phyloP scores from a whole-genome alignment of 2,113 vertebrate genomes.

The Phoxinus phoxinus region DNA sequence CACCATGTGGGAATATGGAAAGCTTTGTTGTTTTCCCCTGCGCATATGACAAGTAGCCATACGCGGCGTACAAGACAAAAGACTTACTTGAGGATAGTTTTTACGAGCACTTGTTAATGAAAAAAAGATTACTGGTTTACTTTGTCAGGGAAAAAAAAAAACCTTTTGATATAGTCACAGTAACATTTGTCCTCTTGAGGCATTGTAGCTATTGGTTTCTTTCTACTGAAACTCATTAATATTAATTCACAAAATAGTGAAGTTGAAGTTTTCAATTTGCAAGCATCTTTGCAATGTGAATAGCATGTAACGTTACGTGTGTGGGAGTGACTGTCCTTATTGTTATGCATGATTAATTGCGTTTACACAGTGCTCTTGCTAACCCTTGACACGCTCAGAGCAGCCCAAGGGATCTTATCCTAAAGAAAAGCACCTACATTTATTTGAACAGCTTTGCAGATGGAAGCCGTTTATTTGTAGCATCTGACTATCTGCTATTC shows the following conservation, averaged over 20 bases:
- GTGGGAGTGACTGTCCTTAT: slow-evolving; percentile 28
- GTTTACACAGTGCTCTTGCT: slow-evolving; percentile 1
- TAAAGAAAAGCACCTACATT: slow-evolving; percentile 4
- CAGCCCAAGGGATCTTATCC: slow-evolving; percentile 23
- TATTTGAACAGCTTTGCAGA: neutral
- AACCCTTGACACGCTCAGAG: neutral
- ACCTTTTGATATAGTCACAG: neutral
- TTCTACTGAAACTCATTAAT: neutral
- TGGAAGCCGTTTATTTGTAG: slow-evolving; percentile 7
- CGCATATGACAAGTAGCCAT: neutral
- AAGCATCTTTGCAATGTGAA: slow-evolving; percentile 3
- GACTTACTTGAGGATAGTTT: neutral
- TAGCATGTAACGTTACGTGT: neutral
- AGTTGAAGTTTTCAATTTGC: neutral
- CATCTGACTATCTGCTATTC: slow-evolving; percentile 2
- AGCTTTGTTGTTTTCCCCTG: neutral
- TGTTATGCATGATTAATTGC: slow-evolving; percentile 41
- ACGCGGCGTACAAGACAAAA: neutral
- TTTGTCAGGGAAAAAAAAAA: neutral
- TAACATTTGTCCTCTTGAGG: neutral
- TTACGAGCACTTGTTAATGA: slow-evolving; percentile 3
- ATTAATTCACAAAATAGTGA: neutral
- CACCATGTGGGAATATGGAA: neutral
- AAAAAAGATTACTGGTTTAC: neutral
- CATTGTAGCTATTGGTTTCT: neutral